Evolutionary conservation across 2,888 invertebrate genomes (phyloP), one percentile per base, ranked within the genome.

Genomic region (Campoplex capitator): DNA sequence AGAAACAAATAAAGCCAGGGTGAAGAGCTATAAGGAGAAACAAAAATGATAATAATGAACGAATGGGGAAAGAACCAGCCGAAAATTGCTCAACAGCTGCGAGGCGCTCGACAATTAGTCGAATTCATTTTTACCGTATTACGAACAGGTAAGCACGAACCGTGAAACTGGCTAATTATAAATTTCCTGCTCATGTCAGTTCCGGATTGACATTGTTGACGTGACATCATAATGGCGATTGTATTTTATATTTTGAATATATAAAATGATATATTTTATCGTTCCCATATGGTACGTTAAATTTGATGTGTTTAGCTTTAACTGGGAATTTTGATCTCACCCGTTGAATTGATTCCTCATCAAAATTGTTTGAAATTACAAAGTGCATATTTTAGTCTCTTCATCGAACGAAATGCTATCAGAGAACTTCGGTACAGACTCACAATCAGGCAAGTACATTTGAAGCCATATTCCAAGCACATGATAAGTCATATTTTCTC

Each of bases 61-160:
- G 3, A 3, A n/a, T n/a, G 51, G 51, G 51, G 18, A n/a, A 51
- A 18, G 51, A 51, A 79, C 28, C 51, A 70, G 38, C 75, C 58
- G 79, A 28, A 83, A 84, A 75, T 86, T 78, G 58, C 32, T 68
- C 77, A 77, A 88, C 92, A 92, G 91, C 91, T 92, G 92, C 82
- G 51, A 71, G 86, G 86, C 91, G 90, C 71, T 78, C 76, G 88
- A 84, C 87, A 91, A 91, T 91, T 90, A 91, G 89, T 88, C 70
- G 86, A 90, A 90, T 91, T 90, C 89, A 89, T 87, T 90, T 91
- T 91, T 89, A 91, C 75, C 88, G 88, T 83, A 88, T 88, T 86
- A 82, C 86, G 13, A 65, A 68, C 77, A 45, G 56, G 79, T 76
- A 76, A 13, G 70, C 80, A 82, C 35, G 38, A 54, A 84, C 77